These are phyloP conservation scores for Arenaria interpres DNA, from an alignment of 2,113 vertebrate species.

Conservation along the genomic window DNA sequence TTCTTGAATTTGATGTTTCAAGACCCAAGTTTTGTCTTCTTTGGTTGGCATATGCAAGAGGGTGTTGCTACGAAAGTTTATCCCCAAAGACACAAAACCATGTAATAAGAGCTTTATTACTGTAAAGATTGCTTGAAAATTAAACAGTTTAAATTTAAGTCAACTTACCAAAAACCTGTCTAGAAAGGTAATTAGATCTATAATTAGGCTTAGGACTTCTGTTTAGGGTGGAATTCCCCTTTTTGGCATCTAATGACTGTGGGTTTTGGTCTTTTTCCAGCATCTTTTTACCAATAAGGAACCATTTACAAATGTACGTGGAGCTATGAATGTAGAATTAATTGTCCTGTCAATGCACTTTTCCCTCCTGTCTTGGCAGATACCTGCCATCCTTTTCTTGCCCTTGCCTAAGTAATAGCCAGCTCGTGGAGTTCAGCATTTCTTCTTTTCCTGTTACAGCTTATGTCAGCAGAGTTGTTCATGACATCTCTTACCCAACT, in stretches of 20 bases:
- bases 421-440: not conserved
- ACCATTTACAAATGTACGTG: not conserved
- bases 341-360: not conserved
- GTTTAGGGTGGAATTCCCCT: conserved; percentile 66
- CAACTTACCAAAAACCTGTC: conserved; percentile 46
- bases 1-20: not conserved
- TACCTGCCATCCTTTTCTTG: not conserved
- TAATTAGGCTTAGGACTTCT: conserved; percentile 11
- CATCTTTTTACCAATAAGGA: conserved; percentile 42
- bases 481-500: not conserved
- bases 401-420: not conserved
- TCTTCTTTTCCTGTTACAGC: not conserved
- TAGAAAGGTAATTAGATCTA: conserved; percentile 50
- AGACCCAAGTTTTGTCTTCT: not conserved
- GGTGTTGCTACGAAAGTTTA: not conserved
- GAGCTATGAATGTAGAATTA: conserved; percentile 41
- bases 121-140: conserved; percentile 29
- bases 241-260: conserved; percentile 18
- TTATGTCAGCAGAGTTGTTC: not conserved
- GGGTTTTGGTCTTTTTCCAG: conserved; percentile 58
- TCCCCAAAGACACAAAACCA: not conserved
- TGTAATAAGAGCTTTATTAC: not conserved
- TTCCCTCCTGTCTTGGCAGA: not conserved
- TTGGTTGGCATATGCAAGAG: not conserved
- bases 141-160: conserved; percentile 43